phyloP scores from a whole-genome alignment of 2,888 invertebrate genomes.

The Apocheima hispidaria region DNA sequence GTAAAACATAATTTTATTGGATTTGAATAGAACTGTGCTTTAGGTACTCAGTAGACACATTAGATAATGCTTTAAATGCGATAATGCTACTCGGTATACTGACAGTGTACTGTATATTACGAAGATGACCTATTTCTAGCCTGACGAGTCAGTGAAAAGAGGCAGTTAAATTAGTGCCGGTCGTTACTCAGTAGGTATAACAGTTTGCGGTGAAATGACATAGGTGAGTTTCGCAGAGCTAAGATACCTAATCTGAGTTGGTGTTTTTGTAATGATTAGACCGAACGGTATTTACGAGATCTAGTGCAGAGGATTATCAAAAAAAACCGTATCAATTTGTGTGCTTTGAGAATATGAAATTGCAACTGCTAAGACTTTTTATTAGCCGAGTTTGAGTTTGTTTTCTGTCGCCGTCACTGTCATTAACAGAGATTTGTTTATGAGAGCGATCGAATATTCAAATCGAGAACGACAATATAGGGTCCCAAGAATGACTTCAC shows the following conservation, averaged over 20 bases:
- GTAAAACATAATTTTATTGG: no score
- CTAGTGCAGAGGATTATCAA: no score
- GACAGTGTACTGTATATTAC: background rate
- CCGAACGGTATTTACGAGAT: no score
- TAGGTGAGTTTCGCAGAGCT: background rate
- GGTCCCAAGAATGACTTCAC: background rate
- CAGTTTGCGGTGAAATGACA: background rate
- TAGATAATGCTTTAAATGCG: background rate
- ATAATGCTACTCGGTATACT: no score
- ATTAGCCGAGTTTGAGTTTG: background rate
- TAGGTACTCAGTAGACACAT: no score
- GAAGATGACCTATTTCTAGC: slow-evolving; percentile 20
- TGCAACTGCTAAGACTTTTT: no score
- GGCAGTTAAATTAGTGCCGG: slow-evolving; percentile 13
- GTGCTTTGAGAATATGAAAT: no score
- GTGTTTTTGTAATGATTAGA: no score
- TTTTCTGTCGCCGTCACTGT: background rate
- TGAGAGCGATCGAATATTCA: no score
- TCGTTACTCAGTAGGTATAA: background rate
- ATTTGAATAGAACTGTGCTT: no score
- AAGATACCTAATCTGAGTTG: no score
- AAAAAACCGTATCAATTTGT: no score
- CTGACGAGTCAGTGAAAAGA: slow-evolving; percentile 9
- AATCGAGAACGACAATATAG: background rate
- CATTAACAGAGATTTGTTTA: background rate